Evolutionary conservation across 2,888 invertebrate genomes (phyloP).

Genomic region (Ganaspis brasiliensis): DNA sequence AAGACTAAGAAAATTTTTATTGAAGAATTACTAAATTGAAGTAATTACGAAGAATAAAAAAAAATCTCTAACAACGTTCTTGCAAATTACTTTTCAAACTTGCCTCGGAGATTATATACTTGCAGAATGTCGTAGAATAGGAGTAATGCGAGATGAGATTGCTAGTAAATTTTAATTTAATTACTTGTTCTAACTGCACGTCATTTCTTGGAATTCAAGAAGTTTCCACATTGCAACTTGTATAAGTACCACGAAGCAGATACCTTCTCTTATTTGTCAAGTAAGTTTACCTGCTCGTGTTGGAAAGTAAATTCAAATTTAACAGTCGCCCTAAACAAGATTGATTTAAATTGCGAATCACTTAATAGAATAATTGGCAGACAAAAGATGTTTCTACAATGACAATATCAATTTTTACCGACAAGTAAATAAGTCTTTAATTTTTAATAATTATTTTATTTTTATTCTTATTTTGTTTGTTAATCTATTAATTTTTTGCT

Average conservation of each 20-base stretch:
- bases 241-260: slow-evolving; percentile 20
- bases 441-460: too few species aligned
- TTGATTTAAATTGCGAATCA: not conserved
- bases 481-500: too few species aligned
- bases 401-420: too few species aligned
- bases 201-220: slow-evolving; percentile 35
- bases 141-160: slow-evolving; percentile 36
- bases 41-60: slow-evolving; percentile 3
- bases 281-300: slow-evolving; percentile 7
- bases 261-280: slow-evolving; percentile 39
- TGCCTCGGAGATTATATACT: slow-evolving; percentile 13
- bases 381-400: not conserved
- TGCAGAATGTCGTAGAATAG: slow-evolving; percentile 25
- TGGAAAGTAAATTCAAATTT: slow-evolving; percentile 24
- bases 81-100: slow-evolving; percentile 17
- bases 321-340: not conserved
- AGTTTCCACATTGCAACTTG: slow-evolving; percentile 31
- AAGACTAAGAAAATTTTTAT: not conserved
- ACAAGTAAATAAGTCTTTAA: too few species aligned
- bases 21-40: slow-evolving; percentile 12
- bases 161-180: slow-evolving; percentile 40
- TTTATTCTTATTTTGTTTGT: too few species aligned
- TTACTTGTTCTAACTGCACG: slow-evolving; percentile 40
- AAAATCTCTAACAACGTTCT: not conserved
- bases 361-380: not conserved